Evolutionary conservation across 2,888 invertebrate genomes (phyloP), one percentile per base, ranked within the genome.

Genomic region (Drymonia ruficornis): DNA sequence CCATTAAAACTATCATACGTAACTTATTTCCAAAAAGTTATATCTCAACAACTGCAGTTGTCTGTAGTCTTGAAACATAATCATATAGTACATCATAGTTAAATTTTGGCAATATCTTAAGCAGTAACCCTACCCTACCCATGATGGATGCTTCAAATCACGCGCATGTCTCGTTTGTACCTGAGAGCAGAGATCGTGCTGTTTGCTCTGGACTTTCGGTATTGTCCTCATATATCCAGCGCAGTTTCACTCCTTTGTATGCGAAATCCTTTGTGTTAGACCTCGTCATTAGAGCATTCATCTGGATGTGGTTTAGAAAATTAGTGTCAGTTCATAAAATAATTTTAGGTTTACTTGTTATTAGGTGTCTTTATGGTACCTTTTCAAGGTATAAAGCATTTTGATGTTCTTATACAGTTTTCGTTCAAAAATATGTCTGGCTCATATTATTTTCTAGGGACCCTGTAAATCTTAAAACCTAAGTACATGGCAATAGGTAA

Each of bases 111-210:
- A 19, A 16, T 18, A 7, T 11, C 1, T 42, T 18, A 8, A 16
- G 28, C 13, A 18, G 47, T 47, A 34, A 47, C 47, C 47, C 47
- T 47, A 47, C 64, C 53, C 69, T 47, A 47, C 64, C 53, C 69
- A 75, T 75, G 79, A 75, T 61, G 64, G 66, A 60, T 56, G 46
- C 61, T 50, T 61, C 48, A 61, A 53, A 50, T 53, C 59, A 58
- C 52, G 57, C 44, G 59, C 55, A 50, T 53, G 60, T 15, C 50
- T 63, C 44, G 63, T 67, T 66, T 56, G 55, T 56, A 59, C 59
- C 52, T 44, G 47, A 56, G 49, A 56, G 59, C 53, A 47, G 38
- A 54, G 56, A 56, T 48, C 55, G 53, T 55, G 47, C 49, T 50
- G 44, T 55, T 52, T 44, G 49, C 53, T 49, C 54, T 53, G 50